Percentiles rank a stretch among this genome's conserved stretches.
These are phyloP conservation scores for Sitobion miscanthi DNA, from an alignment of 1,140 invertebrate species.

Conservation along the genomic window DNA sequence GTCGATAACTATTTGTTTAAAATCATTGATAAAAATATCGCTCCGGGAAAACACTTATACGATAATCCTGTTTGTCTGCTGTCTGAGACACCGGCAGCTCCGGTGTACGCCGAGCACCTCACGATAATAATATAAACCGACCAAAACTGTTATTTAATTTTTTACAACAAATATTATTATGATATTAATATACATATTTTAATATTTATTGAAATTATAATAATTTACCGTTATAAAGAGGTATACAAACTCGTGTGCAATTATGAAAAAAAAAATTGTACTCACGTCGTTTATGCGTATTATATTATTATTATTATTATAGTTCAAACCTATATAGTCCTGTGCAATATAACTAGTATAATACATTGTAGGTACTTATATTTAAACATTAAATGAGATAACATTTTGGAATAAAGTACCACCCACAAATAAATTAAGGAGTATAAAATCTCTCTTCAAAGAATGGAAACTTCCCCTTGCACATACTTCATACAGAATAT, in stretches of 20 bases:
- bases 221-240: background rate
- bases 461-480: too few relatives aligned
- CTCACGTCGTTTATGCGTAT: background rate
- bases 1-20: slow-evolving; percentile 33
- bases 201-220: slow-evolving; percentile 13
- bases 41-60: slow-evolving; percentile 3
- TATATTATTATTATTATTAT: background rate
- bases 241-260: background rate
- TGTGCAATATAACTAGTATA: too few relatives aligned
- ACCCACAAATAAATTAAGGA: too few relatives aligned
- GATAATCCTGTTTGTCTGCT: slow-evolving; percentile 21
- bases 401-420: too few relatives aligned
- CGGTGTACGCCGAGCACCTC: too few relatives aligned
- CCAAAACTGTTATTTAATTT: background rate
- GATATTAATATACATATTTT: background rate
- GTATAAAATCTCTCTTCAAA: too few relatives aligned
- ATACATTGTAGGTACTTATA: too few relatives aligned
- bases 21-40: slow-evolving; percentile 23
- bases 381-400: too few relatives aligned
- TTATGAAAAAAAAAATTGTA: background rate
- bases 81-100: background rate
- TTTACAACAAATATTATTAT: background rate
- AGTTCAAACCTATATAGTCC: too few relatives aligned
- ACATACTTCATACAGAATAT: too few relatives aligned
- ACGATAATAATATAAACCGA: background rate